A percentile compares a stretch with the other conserved stretches of the same genome.
These are phyloP conservation scores for Platygyra sinensis DNA, from an alignment of 64 coral and sea anemone species.

Conservation along the genomic window DNA sequence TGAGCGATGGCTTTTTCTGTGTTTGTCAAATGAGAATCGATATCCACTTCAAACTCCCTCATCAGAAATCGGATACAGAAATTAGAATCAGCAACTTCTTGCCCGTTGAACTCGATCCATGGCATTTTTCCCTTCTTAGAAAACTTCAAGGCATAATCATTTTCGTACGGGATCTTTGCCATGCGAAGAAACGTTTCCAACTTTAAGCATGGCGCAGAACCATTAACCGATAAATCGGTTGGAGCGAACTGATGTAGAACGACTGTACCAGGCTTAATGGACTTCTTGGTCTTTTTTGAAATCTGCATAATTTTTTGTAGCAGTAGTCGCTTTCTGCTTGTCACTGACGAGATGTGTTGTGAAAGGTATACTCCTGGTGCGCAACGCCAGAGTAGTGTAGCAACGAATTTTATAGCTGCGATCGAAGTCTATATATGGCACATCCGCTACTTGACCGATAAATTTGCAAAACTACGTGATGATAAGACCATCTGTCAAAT, in stretches of 20 bases:
- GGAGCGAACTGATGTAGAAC: constrained; percentile 11
- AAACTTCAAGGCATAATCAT: constrained; percentile 12
- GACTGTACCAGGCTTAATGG: neutral
- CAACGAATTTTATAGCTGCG: no score
- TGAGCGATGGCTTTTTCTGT: constrained; percentile 45
- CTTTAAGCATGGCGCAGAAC: constrained; percentile 45
- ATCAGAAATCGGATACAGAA: constrained; percentile 56
- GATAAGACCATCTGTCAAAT: no score
- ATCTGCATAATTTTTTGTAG: neutral
- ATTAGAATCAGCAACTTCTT: constrained; percentile 56
- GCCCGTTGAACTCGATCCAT: constrained; percentile 60
- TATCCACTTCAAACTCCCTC: constrained; percentile 52
- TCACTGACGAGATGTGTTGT: no score
- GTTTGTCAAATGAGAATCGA: constrained; percentile 44
- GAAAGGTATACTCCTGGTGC: no score
- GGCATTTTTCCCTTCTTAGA: constrained; percentile 69
- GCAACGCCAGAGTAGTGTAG: no score
- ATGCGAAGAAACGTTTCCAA: constrained; percentile 64
- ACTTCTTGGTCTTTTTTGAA: neutral
- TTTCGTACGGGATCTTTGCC: constrained; percentile 64
- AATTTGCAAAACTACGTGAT: no score
- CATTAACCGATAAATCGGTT: neutral
- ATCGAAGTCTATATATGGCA: no score
- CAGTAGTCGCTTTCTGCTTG: no score
- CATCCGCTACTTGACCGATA: no score